phyloP scores from a whole-genome alignment of 2,888 invertebrate genomes.

The Tenthredo scrophulariae region DNA sequence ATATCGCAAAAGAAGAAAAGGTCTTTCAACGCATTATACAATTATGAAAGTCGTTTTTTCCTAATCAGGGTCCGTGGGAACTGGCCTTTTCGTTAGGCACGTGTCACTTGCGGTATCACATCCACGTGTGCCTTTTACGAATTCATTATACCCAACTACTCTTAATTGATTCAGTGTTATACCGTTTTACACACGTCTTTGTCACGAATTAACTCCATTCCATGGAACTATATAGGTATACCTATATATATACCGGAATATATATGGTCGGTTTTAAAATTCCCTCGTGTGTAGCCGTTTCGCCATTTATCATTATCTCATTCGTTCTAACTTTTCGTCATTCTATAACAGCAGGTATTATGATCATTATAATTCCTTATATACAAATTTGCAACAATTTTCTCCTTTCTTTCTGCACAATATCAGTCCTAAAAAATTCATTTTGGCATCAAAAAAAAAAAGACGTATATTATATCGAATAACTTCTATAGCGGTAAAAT shows the following conservation, averaged over 20 bases:
- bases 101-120: conserved; percentile 44
- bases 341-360: neutral
- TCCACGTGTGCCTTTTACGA: conserved; percentile 52
- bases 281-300: neutral
- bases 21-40: neutral
- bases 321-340: neutral
- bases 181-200: conserved; percentile 46
- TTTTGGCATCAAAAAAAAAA: too few relatives aligned
- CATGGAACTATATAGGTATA: conserved; percentile 13
- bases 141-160: conserved; percentile 49
- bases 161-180: conserved; percentile 50
- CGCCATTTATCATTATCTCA: conserved; percentile 15
- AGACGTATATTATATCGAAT: too few relatives aligned
- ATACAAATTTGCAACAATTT: too few relatives aligned
- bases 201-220: conserved; percentile 47
- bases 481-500: too few relatives aligned
- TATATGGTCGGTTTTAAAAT: neutral
- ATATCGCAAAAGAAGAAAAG: neutral
- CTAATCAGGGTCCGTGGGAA: conserved; percentile 45
- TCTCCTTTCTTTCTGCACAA: too few relatives aligned
- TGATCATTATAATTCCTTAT: neutral
- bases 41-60: neutral
- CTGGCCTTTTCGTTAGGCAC: conserved; percentile 26
- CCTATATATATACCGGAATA: neutral
- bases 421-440: too few relatives aligned